phyloP scores from a whole-genome alignment of 2,888 invertebrate genomes.

The Argyresthia albistria region DNA sequence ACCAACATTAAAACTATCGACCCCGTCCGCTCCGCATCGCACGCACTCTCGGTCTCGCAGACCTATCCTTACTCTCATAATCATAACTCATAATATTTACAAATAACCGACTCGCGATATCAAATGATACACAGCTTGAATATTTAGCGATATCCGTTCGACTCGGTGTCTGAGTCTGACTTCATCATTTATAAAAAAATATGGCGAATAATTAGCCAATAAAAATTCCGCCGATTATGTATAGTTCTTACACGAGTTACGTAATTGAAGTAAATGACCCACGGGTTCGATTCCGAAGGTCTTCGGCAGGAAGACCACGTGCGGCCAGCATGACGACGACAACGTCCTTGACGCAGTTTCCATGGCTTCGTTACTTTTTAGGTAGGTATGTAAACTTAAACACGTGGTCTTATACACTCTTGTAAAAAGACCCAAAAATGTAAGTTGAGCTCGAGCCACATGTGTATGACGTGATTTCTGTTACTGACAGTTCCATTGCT shows the following conservation, averaged over 20 bases:
- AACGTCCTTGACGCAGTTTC: slow-evolving; percentile 1
- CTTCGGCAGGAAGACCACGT: slow-evolving; percentile 8
- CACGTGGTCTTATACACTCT: no score
- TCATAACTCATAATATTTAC: no score
- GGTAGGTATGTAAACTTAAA: no score
- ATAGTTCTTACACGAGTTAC: slow-evolving; percentile 64
- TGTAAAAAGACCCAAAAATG: neutral
- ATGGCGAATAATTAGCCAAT: slow-evolving; percentile 69
- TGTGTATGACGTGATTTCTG: neutral
- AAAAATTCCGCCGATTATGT: slow-evolving; percentile 68
- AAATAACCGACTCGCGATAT: slow-evolving; percentile 24
- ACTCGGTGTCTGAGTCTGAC: slow-evolving; percentile 51
- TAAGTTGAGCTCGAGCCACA: neutral
- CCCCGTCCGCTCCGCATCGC: neutral
- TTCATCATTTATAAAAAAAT: slow-evolving; percentile 42
- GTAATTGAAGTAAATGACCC: slow-evolving; percentile 71
- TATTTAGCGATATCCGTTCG: slow-evolving; percentile 66
- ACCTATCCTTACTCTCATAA: neutral
- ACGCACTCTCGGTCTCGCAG: neutral
- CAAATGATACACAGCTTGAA: slow-evolving; percentile 69
- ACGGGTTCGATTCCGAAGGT: slow-evolving; percentile 33
- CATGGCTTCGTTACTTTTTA: neutral
- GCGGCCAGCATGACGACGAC: slow-evolving; percentile 7
- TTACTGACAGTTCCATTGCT: neutral
- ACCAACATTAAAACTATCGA: slow-evolving; percentile 6